phyloP scores from a whole-genome alignment of 2,797 vertebrate genomes.

The Xiphophorus birchmanni region DNA sequence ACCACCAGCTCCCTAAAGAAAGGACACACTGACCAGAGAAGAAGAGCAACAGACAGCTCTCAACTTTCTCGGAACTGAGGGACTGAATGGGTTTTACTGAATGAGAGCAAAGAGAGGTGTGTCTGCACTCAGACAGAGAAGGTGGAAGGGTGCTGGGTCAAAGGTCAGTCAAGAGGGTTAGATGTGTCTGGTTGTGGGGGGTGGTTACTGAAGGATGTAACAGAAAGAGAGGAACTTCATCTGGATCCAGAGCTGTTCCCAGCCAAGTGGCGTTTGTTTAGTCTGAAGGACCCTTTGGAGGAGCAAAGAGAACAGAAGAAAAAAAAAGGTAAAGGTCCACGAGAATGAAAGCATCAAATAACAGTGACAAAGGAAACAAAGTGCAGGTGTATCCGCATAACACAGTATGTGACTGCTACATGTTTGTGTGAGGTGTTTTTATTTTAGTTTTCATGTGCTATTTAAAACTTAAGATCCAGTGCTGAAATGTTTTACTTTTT shows the following conservation, averaged over 20 bases:
- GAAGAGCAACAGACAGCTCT: slow-evolving; percentile 59
- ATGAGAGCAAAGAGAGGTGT: slow-evolving; percentile 55
- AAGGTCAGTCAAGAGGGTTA: slow-evolving; percentile 45
- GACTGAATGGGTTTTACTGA: slow-evolving; percentile 51
- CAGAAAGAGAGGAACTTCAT: slow-evolving; percentile 83
- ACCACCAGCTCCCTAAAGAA: slow-evolving; percentile 64
- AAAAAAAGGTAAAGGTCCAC: slow-evolving; percentile 27
- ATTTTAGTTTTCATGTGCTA: slow-evolving; percentile 12
- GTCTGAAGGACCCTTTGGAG: slow-evolving; percentile 82
- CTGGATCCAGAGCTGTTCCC: slow-evolving; percentile 92
- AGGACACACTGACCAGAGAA: slow-evolving; percentile 35
- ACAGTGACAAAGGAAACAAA: slow-evolving; percentile 30
- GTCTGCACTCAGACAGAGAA: slow-evolving; percentile 54
- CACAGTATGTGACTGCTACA: background rate
- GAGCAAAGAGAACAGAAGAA: slow-evolving; percentile 30
- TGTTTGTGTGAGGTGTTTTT: slow-evolving; percentile 1
- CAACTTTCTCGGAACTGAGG: slow-evolving; percentile 68
- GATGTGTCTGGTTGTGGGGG: background rate
- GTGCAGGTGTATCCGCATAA: background rate
- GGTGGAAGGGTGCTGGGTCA: slow-evolving; percentile 41
- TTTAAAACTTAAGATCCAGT: background rate
- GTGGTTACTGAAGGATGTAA: slow-evolving; percentile 54
- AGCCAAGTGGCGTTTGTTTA: slow-evolving; percentile 98
- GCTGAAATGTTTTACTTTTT: background rate
- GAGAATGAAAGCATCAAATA: slow-evolving; percentile 62